Conservation (phyloP, 2,888 invertebrate genomes). For the Nemoura dubitans region DNA sequence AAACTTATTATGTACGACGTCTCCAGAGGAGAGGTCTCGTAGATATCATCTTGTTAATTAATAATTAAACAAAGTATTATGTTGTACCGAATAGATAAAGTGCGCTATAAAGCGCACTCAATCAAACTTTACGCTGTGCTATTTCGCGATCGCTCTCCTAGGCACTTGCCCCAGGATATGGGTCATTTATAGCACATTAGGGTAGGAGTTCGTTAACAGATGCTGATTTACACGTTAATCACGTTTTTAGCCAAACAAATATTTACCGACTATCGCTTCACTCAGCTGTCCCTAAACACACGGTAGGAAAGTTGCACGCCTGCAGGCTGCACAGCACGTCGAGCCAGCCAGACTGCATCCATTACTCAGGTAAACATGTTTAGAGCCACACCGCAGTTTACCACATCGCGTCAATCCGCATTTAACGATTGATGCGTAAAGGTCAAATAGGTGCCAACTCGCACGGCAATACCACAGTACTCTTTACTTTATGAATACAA, state of each 20-base stretch:
- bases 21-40: not conserved
- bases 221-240: not conserved
- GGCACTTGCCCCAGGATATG: not conserved
- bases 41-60: slow-evolving; percentile 12
- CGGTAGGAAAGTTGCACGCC: not conserved
- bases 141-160: not conserved
- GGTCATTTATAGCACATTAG: not conserved
- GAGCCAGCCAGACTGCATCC: not conserved
- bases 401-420: not conserved
- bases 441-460: not conserved
- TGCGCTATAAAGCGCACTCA: not conserved
- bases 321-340: not conserved
- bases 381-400: not conserved
- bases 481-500: not conserved
- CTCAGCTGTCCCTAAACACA: slow-evolving; percentile 7
- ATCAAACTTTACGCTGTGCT: not conserved
- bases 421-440: not conserved
- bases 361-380: not conserved
- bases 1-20: not conserved
- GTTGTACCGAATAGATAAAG: not conserved
- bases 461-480: not conserved
- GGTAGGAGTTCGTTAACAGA: not conserved
- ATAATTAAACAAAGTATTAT: not conserved
- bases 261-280: slow-evolving; percentile 7
- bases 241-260: not conserved